Evolutionary conservation across 2,797 vertebrate species (phyloP).

Genomic region (Falco columbarius): DNA sequence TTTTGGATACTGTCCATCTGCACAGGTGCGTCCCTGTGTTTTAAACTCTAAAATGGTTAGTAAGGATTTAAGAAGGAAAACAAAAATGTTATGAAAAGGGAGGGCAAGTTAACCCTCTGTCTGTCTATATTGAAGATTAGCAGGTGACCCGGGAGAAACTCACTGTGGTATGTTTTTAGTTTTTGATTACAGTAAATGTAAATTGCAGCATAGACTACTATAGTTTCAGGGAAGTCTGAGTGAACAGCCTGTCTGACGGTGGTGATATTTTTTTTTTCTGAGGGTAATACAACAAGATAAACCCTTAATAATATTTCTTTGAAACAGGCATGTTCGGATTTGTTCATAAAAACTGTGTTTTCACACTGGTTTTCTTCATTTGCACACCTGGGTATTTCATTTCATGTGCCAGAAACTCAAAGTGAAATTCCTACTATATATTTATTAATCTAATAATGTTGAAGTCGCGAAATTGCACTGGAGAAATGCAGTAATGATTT

Average conservation of each 20-base stretch:
- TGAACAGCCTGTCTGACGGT: background rate
- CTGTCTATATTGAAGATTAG: background rate
- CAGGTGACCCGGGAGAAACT: background rate
- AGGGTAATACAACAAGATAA: background rate
- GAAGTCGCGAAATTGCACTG: background rate
- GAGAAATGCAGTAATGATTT: background rate
- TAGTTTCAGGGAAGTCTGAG: background rate
- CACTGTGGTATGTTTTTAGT: background rate
- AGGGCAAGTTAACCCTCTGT: background rate
- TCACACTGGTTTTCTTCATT: background rate
- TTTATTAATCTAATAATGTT: background rate
- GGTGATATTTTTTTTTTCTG: background rate
- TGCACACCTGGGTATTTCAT: background rate
- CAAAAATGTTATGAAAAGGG: background rate
- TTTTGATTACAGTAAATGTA: background rate
- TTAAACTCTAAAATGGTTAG: background rate
- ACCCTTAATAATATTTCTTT: background rate
- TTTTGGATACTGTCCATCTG: background rate
- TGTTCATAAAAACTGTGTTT: background rate
- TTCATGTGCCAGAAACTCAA: background rate
- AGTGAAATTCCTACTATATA: background rate
- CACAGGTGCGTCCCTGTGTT: background rate
- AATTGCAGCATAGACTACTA: background rate
- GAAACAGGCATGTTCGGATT: background rate
- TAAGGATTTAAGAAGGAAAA: background rate